A percentile compares a stretch with the other conserved stretches of the same genome.
phyloP scores from a whole-genome alignment of 2,113 vertebrate species.

The Xiphophorus hellerii region DNA sequence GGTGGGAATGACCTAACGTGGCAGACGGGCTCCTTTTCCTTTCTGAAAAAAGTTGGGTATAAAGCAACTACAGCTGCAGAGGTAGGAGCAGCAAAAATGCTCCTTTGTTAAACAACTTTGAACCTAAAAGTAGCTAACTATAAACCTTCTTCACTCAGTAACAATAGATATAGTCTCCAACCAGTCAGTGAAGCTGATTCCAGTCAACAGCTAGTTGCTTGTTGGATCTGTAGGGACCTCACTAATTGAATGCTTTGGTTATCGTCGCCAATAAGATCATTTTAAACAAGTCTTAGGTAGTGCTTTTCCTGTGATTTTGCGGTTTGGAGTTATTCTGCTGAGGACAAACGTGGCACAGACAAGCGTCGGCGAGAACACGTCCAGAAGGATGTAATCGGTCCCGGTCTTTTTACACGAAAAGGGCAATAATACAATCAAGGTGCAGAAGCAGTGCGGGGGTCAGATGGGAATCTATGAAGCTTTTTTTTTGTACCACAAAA shows the following conservation, averaged over 20 bases:
- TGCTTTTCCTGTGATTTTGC: constrained; percentile 4
- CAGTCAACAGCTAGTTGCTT: not conserved
- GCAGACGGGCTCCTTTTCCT: not conserved
- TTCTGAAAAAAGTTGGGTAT: too few species aligned
- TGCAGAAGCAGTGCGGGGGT: constrained; percentile 9
- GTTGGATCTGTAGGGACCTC: not conserved
- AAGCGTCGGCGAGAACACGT: not conserved
- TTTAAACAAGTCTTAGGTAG: constrained; percentile 32
- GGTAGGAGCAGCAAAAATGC: too few species aligned
- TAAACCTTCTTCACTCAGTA: too few species aligned
- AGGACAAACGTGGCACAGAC: not conserved
- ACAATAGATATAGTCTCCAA: too few species aligned
- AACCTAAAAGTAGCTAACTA: too few species aligned
- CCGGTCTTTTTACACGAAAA: constrained; percentile 29
- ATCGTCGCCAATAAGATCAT: constrained; percentile 26
- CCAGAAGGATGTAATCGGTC: constrained; percentile 10
- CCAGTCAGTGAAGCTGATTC: not conserved
- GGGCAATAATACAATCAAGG: constrained; percentile 15
- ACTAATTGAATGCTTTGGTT: constrained; percentile 29
- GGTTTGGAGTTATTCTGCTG: constrained; percentile 5
- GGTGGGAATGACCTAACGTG: too few species aligned
- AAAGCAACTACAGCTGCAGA: too few species aligned
- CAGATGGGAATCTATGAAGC: not conserved
- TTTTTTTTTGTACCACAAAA: constrained; percentile 9
- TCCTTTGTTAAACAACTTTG: too few species aligned